Percentiles rank a stretch among this genome's conserved stretches.
Evolutionary conservation across 2,113 vertebrate genomes (phyloP).

Genomic region (Psophia crepitans): DNA sequence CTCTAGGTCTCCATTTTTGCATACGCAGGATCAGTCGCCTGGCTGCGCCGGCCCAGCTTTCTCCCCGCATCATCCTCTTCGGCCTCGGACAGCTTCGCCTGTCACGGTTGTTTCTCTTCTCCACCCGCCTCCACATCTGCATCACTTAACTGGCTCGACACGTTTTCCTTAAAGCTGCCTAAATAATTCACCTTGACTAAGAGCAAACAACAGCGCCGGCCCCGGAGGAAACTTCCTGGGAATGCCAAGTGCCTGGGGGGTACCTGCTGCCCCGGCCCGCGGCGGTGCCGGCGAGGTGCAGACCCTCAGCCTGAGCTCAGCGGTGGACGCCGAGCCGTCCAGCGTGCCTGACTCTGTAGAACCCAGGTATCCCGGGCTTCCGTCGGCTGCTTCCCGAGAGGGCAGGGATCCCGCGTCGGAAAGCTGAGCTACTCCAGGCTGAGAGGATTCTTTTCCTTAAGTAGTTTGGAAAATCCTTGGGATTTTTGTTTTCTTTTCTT

Average conservation of each 20-base stretch:
- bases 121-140: not conserved
- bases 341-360: not conserved
- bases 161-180: not conserved
- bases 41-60: not conserved
- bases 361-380: not conserved
- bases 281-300: accelerated
- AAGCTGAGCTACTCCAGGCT: not conserved
- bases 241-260: not conserved
- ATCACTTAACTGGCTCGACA: not conserved
- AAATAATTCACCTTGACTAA: not conserved
- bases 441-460: not conserved
- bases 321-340: accelerated
- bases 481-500: not conserved
- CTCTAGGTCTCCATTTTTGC: not conserved
- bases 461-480: not conserved
- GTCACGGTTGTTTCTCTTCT: not conserved
- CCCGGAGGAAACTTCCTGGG: not conserved
- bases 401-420: not conserved
- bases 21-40: not conserved
- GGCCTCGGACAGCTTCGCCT: not conserved
- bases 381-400: not conserved
- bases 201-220: not conserved
- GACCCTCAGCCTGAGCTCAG: not conserved
- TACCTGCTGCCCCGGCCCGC: accelerated
- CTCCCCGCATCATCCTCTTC: not conserved